Evolutionary conservation across 1,140 invertebrate genomes (phyloP), one percentile per base, ranked within the genome.

Genomic region (Brachionus manjavacas): DNA sequence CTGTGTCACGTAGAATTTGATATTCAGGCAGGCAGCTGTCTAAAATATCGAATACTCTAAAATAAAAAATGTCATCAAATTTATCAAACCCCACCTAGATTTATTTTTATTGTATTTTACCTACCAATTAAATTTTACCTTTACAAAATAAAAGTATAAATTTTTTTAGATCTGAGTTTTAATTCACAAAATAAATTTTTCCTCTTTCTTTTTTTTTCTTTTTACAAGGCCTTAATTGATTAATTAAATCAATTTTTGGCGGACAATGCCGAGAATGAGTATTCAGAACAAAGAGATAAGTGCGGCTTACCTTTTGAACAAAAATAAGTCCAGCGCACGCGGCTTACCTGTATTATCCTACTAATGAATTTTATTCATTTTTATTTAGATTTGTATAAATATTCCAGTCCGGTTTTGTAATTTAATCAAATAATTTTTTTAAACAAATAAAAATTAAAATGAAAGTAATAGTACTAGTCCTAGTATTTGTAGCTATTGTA

Each of bases 1-100:
- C 68, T 41, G 35, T 72, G 72, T 49, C 41, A 76, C 72, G 41
- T 49, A 76, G 35, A 70, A 60, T 20, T 60, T 25, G 43, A 74
- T 41, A 74, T 43, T 49, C 72, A 46, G 72, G 72, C 72, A 76
- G 72, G 72, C 72, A 76, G 72, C 41, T 76, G 72, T 23, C 25
- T 52, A 25, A 28, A 25, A 25, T 8, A 25, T 76, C 72, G 72
- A 76, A 46, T 76, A 14, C 23, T 76, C 35, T 31, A 68, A 68
- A 66, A 23, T 20, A 66, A 66, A 68, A 35, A 72, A 76, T 76
- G 72, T 76, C 72, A 76, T 76, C 72, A 76, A 76, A 46, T 76
- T 76, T 25, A 25, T 25, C 25, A 4, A 49, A 3, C 72, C 28
- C 72, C 72, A 14, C 72, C 72, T 76, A 25, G 4, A 72, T 35